Percentiles rank a stretch among this genome's conserved stretches.
Conservation (phyloP, 2,797 vertebrate genomes). For the Sebastes itinus region DNA sequence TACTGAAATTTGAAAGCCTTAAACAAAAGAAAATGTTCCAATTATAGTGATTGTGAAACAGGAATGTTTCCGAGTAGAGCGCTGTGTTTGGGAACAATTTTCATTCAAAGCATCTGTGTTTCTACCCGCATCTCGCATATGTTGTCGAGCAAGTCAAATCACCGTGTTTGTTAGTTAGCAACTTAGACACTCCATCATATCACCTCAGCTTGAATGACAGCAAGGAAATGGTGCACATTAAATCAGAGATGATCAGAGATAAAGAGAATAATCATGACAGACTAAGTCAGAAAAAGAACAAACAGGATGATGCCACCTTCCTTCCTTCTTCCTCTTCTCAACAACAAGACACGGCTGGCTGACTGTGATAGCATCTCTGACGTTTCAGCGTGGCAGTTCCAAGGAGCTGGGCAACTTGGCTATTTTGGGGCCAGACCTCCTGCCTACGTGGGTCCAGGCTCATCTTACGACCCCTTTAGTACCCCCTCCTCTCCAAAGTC, state of each 20-base stretch:
- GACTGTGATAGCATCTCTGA: constrained; percentile 63
- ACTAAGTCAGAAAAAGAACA: constrained; percentile 54
- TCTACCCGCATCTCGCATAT: constrained; percentile 2
- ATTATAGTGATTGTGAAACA: constrained; percentile 40
- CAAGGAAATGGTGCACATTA: background rate
- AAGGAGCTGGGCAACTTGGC: constrained; percentile 24
- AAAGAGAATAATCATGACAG: constrained; percentile 29
- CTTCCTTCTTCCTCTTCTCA: constrained; percentile 59
- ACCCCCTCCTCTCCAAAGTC: background rate
- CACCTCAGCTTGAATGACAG: constrained; percentile 36
- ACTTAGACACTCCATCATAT: constrained; percentile 20
- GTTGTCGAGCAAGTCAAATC: constrained; percentile 31
- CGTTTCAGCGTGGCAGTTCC: constrained; percentile 48
- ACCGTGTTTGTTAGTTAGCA: constrained; percentile 27
- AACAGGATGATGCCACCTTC: constrained; percentile 66
- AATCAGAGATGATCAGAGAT: constrained; percentile 47
- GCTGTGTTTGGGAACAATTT: constrained; percentile 20
- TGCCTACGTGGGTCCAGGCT: constrained; percentile 60
- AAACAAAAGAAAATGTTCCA: constrained; percentile 32
- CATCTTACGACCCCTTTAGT: constrained; percentile 46
- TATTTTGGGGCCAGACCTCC: constrained; percentile 57
- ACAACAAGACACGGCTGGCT: constrained; percentile 31
- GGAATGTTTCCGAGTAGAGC: constrained; percentile 6
- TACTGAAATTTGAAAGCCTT: constrained; percentile 31
- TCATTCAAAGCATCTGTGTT: constrained; percentile 27